Conservation (phyloP, 1,140 invertebrate species). For the Papilio helenus region DNA sequence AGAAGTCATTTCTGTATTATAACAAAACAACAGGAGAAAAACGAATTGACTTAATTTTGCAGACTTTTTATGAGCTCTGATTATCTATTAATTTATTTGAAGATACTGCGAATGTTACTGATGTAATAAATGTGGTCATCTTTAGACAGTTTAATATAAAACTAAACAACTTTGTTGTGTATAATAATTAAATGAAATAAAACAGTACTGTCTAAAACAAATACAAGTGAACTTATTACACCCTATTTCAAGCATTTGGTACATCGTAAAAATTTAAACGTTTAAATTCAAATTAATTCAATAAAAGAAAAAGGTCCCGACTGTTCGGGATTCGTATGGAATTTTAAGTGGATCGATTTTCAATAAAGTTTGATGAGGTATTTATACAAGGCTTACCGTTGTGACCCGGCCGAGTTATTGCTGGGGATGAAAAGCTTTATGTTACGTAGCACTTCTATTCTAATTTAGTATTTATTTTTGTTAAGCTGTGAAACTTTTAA, state of each 20-base stretch:
- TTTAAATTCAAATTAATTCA: constrained; percentile 9
- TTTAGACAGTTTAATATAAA: too few species aligned
- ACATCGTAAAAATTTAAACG: constrained; percentile 5
- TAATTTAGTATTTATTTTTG: not conserved
- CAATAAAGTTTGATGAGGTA: constrained; percentile 36
- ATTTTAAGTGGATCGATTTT: constrained; percentile 30
- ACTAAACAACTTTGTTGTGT: too few species aligned
- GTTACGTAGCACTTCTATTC: not conserved
- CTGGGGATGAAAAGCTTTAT: constrained; percentile 7
- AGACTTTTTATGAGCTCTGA: too few species aligned
- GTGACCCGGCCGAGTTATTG: constrained; percentile 26
- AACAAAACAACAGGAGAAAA: too few species aligned
- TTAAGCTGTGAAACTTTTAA: not conserved
- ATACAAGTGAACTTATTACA: not conserved
- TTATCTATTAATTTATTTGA: too few species aligned
- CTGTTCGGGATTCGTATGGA: constrained; percentile 6
- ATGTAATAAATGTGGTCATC: too few species aligned
- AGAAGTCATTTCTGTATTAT: too few species aligned
- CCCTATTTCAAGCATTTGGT: not conserved
- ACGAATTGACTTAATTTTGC: too few species aligned
- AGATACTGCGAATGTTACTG: too few species aligned
- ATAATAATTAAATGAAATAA: not conserved
- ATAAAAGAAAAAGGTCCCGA: constrained; percentile 18
- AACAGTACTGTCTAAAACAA: not conserved
- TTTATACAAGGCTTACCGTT: constrained; percentile 27